Evolutionary conservation across 2,113 vertebrate genomes (phyloP), one percentile per base, ranked within the genome.

Genomic region (Hippocampus comes): DNA sequence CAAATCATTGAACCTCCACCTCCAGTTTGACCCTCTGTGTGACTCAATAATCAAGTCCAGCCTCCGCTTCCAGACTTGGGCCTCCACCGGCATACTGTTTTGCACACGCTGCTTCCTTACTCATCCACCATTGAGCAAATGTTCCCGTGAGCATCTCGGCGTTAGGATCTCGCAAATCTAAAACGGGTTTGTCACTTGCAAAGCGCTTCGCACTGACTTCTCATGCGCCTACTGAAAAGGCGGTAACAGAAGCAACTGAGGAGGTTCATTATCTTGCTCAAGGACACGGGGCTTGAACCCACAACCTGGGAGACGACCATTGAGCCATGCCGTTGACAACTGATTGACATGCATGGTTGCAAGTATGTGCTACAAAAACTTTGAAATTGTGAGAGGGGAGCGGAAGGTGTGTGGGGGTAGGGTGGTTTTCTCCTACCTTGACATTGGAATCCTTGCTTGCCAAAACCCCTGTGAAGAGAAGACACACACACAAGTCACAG

Each of bases 361-460:
- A 9, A 23, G 3, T 46, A 15, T 66, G 63, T 61, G 59, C 27
- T 3, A 34, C 34, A 65, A 43, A 46, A 1, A 11, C 27, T 48
- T 2, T 42, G 12, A 67, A 67, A 67, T 67, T 38, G 41, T 15
- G 21, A 46, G 63, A 12, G 63, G 38, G 17, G 21, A 41, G 34
- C 9, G 18, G 63, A 15, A 5, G 23, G 27, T 8, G 15, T 25
- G 5, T 1, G 48, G 14, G 48, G 48, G 14, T 1, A 3, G 17
- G 48, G 12, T 4, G 4, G 30, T 34, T 27, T 27, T 14, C 80
- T 89, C 92, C 89, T 93, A 99, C 97, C 97, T 95, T 99, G 96
- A 93, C 97, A 98, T 93, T 99, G 97, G 92, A 99, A 99, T 78
- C 97, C 97, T 87, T 99, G 97, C 87, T 99, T 99, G 75, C 97